A percentile compares a stretch with the other conserved stretches of the same genome.
These are phyloP conservation scores for Dolichopus griseipennis DNA, from an alignment of 2,888 invertebrate genomes.

Conservation along the genomic window DNA sequence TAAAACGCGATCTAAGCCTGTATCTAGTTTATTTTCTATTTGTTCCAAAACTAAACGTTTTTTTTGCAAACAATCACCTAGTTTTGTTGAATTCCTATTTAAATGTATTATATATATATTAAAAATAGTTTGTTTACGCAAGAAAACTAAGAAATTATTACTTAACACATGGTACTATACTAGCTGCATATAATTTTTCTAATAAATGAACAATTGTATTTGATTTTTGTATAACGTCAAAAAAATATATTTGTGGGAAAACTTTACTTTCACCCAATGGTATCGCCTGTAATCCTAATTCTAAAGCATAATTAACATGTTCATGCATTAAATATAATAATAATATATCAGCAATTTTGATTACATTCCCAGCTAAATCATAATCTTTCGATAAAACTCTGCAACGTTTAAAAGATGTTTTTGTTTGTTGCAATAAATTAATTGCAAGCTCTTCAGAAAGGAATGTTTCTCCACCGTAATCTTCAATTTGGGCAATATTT, in stretches of 20 bases:
- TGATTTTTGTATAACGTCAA: slow-evolving; percentile 84
- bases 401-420: slow-evolving; percentile 82
- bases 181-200: slow-evolving; percentile 86
- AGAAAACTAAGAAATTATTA: slow-evolving; percentile 45
- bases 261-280: slow-evolving; percentile 82
- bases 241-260: slow-evolving; percentile 85
- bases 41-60: slow-evolving; percentile 79
- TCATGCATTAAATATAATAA: slow-evolving; percentile 78
- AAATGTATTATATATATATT: slow-evolving; percentile 9
- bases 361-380: slow-evolving; percentile 68
- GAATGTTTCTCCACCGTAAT: slow-evolving; percentile 95
- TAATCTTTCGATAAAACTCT: slow-evolving; percentile 69
- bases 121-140: neutral
- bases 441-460: slow-evolving; percentile 91
- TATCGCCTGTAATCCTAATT: slow-evolving; percentile 80
- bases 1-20: slow-evolving; percentile 75
- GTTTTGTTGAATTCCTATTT: slow-evolving; percentile 72
- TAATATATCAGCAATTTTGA: slow-evolving; percentile 73
- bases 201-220: slow-evolving; percentile 88
- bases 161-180: slow-evolving; percentile 79
- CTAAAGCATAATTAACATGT: slow-evolving; percentile 94
- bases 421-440: slow-evolving; percentile 80
- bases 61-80: slow-evolving; percentile 79
- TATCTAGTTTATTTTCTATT: slow-evolving; percentile 84
- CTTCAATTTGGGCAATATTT: slow-evolving; percentile 88